Base-by-base conservation (phyloP, 2,113 vertebrate genomes). In the Odontophorus gujanensis region DNA sequence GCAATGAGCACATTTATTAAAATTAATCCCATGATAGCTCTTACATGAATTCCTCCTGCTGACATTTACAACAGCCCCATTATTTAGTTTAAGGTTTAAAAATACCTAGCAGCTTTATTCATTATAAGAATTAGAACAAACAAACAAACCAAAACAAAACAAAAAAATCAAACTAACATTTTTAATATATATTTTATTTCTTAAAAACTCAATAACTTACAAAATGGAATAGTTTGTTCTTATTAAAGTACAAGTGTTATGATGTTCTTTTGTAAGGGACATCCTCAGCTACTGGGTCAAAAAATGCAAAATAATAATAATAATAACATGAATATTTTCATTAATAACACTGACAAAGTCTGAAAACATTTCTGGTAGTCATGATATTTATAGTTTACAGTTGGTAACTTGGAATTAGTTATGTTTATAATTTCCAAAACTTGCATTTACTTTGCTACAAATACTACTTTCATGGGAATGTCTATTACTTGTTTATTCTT, bases 1-100 rank as follows among this genome's bases (percentile, higher is more conserved):
- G 76, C 61, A 80, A 84, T 88, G 87, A 75, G 22, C 14, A 85
- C 32, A 55, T 86, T 92, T 92, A 89, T 92, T 93, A 87, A 89
- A 87, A 86, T 89, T 92, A 95, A 94, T 95, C 75, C 55, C 26
- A 82, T 32, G 58, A 82, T 87, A 73, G 26, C 11, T 69, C 13
- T 77, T 90, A 42, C 16, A 9, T 68, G 82, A 88, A 91, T 91
- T 80, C 20, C 22, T 92, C 38, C 45, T 68, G 32, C 65, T 95
- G 91, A 83, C 77, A 95, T 92, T 91, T 94, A 36, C 36, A 86
- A 42, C 21, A 90, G 65, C 13, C 8, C 28, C 61, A 84, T 22
- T 86, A 47, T 36, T 79, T 5, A 11, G 21, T 82, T 85, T 76
- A 92, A 80, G n/a, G 8, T 38, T 79, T 61, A 17, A 91, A 81